phyloP scores from a whole-genome alignment of 1,140 invertebrate genomes.

The Sycobia sp. region DNA sequence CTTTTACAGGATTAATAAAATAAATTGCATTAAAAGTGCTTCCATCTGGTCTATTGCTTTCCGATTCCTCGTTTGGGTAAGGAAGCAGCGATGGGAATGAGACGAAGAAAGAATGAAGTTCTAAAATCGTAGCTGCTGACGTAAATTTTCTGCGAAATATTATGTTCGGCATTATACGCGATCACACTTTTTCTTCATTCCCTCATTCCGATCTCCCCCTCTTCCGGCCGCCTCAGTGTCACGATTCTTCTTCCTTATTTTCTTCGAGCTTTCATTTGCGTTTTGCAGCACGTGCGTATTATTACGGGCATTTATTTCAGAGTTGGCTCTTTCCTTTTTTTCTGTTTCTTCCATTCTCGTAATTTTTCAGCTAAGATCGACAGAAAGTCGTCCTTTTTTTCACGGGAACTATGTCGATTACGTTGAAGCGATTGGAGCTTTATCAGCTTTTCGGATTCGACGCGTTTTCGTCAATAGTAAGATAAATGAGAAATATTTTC shows the following conservation, averaged over 20 bases:
- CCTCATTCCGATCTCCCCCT: neutral
- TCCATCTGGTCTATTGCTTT: too few species aligned
- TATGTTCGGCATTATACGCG: constrained; percentile 18
- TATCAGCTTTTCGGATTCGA: too few species aligned
- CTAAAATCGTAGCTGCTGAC: constrained; percentile 41
- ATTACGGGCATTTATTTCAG: neutral
- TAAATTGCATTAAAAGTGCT: too few species aligned
- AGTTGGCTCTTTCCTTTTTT: neutral
- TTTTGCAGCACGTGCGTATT: neutral
- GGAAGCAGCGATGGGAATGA: too few species aligned
- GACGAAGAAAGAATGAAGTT: too few species aligned
- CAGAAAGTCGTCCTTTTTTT: neutral
- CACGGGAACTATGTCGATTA: too few species aligned
- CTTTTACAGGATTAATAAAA: too few species aligned
- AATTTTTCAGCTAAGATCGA: neutral
- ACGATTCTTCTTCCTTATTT: constrained; percentile 4
- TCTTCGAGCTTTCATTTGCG: neutral
- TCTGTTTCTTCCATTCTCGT: neutral
- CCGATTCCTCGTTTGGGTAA: too few species aligned
- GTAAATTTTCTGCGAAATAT: constrained; percentile 38
- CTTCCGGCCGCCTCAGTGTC: neutral
- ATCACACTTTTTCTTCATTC: constrained; percentile 16
- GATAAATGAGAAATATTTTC: too few species aligned
- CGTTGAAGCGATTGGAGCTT: too few species aligned
- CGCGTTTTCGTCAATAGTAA: too few species aligned